phyloP scores from a whole-genome alignment of 2,888 invertebrate genomes.

The Drosophila multiciliata region DNA sequence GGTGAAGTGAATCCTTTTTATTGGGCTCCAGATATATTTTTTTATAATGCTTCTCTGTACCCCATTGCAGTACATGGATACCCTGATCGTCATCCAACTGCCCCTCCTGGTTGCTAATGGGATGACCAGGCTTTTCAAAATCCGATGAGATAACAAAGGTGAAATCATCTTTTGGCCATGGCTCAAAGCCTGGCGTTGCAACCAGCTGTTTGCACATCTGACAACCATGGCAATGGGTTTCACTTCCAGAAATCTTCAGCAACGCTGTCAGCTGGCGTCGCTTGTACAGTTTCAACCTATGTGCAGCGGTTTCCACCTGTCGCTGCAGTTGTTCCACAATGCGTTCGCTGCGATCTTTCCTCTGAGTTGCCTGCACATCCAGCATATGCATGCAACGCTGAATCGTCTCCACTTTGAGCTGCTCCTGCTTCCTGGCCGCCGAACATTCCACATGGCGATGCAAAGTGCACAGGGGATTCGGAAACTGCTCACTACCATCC shows the following conservation, averaged over 20 bases:
- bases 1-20: background rate
- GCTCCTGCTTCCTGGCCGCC: background rate
- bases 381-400: slow-evolving; percentile 33
- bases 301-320: slow-evolving; percentile 36
- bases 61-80: slow-evolving; percentile 20
- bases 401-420: slow-evolving; percentile 13
- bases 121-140: background rate
- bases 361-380: background rate
- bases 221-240: slow-evolving; percentile 21
- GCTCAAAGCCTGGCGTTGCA: background rate
- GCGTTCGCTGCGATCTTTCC: background rate
- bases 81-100: background rate
- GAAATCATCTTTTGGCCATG: background rate
- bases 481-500: background rate
- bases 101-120: rapidly evolving
- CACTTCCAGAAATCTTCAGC: background rate
- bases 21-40: background rate
- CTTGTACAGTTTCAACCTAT: slow-evolving; percentile 8
- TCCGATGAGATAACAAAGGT: slow-evolving; percentile 21
- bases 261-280: slow-evolving; percentile 7
- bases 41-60: background rate
- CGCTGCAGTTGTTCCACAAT: slow-evolving; percentile 47
- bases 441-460: slow-evolving; percentile 39
- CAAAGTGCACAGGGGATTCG: slow-evolving; percentile 25
- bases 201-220: slow-evolving; percentile 33